phyloP scores from a whole-genome alignment of 2,113 vertebrate species.

The Pterocles burchelli region DNA sequence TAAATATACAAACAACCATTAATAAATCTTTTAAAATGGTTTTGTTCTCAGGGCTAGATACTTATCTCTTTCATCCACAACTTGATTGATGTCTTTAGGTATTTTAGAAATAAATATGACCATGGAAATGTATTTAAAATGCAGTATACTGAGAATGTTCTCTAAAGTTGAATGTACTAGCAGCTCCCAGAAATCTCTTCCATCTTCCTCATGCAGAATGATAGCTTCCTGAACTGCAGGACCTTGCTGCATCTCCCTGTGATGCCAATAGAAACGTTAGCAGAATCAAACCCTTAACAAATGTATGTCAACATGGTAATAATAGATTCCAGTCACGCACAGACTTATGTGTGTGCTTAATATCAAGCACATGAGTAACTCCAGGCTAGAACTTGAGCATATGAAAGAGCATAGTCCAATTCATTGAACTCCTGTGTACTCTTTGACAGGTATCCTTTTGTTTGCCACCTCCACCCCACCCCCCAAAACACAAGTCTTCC shows the following conservation, averaged over 20 bases:
- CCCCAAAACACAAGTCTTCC: not conserved
- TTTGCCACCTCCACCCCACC: not conserved
- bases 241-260: not conserved
- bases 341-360: conserved; percentile 18
- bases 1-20: not conserved
- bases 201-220: not conserved
- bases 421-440: conserved; percentile 10
- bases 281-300: conserved; percentile 53
- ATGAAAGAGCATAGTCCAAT: conserved; percentile 52
- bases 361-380: conserved; percentile 69
- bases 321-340: conserved; percentile 56
- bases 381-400: conserved; percentile 68
- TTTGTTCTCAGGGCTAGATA: not conserved
- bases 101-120: conserved; percentile 44
- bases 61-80: conserved; percentile 25
- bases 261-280: conserved; percentile 27
- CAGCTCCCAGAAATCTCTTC: conserved; percentile 16
- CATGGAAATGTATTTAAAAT: conserved; percentile 47
- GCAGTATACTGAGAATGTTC: not conserved
- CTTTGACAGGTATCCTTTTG: conserved; percentile 60
- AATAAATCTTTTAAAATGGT: conserved; percentile 26
- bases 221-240: not conserved
- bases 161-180: conserved; percentile 1
- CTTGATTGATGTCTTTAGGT: conserved; percentile 26
- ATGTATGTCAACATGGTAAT: conserved; percentile 58